Evolutionary conservation across 2,113 vertebrate species (phyloP).

Genomic region (Merops nubicus): DNA sequence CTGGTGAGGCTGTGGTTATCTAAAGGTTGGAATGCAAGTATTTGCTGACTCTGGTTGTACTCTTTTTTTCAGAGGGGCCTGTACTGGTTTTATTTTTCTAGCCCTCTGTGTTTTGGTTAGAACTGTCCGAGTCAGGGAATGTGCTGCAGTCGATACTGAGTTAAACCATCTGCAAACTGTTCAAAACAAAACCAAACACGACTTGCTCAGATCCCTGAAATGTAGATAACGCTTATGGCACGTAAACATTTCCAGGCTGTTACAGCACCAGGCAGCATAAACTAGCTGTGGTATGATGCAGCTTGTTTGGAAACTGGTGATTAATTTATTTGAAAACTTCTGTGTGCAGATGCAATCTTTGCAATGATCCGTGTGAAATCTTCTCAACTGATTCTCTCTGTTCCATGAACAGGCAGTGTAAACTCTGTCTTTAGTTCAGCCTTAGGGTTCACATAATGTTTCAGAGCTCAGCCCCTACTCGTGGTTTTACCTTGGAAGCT

Average conservation of each 20-base stretch:
- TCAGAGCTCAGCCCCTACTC: neutral
- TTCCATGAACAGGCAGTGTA: neutral
- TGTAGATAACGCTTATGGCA: neutral
- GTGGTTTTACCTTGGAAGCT: neutral
- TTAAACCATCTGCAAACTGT: neutral
- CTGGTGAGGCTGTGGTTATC: neutral
- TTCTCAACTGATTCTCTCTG: neutral
- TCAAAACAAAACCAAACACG: neutral
- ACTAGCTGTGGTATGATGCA: neutral
- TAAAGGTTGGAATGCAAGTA: neutral
- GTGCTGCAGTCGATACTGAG: neutral
- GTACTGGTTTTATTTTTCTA: neutral
- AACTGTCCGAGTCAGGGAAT: neutral
- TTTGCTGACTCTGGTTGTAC: neutral
- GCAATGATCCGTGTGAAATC: neutral
- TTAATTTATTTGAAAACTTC: neutral
- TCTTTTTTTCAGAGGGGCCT: neutral
- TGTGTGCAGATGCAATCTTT: neutral
- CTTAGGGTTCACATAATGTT: neutral
- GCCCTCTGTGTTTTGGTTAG: neutral
- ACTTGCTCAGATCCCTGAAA: neutral
- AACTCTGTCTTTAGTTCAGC: neutral
- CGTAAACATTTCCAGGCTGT: neutral
- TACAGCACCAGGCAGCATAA: neutral
- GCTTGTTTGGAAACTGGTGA: neutral